Base-by-base conservation (phyloP, 2,113 vertebrate genomes). In the Oreochromis aureus region DNA sequence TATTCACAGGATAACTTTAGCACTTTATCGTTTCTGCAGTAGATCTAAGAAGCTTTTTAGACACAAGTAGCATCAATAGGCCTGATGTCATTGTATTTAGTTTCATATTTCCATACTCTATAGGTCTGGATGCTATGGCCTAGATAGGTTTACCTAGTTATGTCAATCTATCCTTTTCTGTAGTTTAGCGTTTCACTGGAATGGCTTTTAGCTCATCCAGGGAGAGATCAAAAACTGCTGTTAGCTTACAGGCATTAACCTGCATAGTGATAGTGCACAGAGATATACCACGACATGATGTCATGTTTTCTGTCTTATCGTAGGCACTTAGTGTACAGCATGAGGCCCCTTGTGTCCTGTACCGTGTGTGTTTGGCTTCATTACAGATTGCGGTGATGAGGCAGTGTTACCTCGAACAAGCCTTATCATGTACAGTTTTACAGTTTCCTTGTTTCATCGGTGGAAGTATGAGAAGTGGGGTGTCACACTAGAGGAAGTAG, bases 301-400 rank as follows among this genome's bases (percentile, higher is more conserved):
- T 82, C 82, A 87, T 89, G 71, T 80, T 69, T 83, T 84, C 22
- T 79, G 76, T 90, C 87, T 89, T 89, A 86, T 90, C 89, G 7
- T 7, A 79, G 86, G 81, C 81, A 82, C 84, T 88, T 79, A 80
- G 82, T 46, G 79, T 48, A 12, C 44, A 66, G 58, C 53, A 53
- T 7, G 18, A 19, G 54, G 78, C 81, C 81, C 61, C 69, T 55
- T 13, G 4, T 78, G 53, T 22, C 59, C n/a, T 54, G 24, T 18
- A 34, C 16, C 51, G 32, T 66, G 44, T 69, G 85, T 81, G 71
- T 85, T 82, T 79, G 58, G 78, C 32, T 90, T 80, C 51, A 81
- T 53, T 80, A 46, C 46, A 84, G 58, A 81, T 24, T 59, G 48
- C 7, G 30, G 30, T 34, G 78, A 87, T 22, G 30, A 84, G 76